A percentile compares a stretch with the other conserved stretches of the same genome.
These are phyloP conservation scores for Poecilia gillii DNA, from an alignment of 2,797 vertebrate genomes.

Conservation along the genomic window DNA sequence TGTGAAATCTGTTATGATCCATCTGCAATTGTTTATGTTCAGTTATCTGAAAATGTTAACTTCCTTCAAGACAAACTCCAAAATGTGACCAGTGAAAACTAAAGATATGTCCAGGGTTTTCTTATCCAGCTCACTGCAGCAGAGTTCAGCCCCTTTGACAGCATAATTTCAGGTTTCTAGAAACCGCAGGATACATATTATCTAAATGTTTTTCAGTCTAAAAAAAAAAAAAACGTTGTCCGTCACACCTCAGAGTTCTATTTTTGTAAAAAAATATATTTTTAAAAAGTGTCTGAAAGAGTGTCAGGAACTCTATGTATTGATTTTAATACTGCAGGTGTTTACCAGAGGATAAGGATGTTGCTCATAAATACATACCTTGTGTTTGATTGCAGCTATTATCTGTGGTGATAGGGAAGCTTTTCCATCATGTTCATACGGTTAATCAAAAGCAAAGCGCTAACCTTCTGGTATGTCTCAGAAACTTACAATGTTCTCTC, in stretches of 20 bases:
- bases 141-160: not conserved
- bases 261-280: not conserved
- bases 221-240: not conserved
- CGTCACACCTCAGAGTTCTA: not conserved
- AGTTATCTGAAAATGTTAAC: not conserved
- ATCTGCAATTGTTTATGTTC: not conserved
- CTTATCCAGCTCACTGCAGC: not conserved
- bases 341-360: not conserved
- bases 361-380: not conserved
- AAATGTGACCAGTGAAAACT: not conserved
- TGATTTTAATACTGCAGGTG: not conserved
- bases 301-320: not conserved
- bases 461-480: not conserved
- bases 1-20: not conserved
- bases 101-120: not conserved
- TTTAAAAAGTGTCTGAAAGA: not conserved
- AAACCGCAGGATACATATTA: not conserved
- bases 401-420: not conserved
- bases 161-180: not conserved
- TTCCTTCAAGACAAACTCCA: not conserved
- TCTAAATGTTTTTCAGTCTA: not conserved
- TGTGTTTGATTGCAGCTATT: not conserved
- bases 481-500: not conserved
- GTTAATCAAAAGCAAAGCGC: not conserved
- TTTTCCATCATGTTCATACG: not conserved